Evolutionary conservation across 2,113 vertebrate genomes (phyloP), one percentile per base, ranked within the genome.

Genomic region (Fulmarus glacialis): DNA sequence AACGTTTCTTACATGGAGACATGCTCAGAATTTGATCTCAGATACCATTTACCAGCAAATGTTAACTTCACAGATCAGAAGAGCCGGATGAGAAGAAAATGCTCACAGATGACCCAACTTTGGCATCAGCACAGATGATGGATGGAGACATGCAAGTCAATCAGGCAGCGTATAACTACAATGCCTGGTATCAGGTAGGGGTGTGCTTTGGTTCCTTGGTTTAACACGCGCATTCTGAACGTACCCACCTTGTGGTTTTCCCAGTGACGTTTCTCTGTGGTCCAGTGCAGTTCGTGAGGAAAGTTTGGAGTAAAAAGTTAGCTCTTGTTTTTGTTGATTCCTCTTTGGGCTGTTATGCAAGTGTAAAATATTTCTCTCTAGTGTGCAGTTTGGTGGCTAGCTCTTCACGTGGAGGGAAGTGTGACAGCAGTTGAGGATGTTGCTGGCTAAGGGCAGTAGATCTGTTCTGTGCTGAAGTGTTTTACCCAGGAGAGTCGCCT

Each of bases 171-270:
- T 99, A 99, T 94, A 99, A 99, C 97, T 99, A 99, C 92, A 99
- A 97, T 12, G 98, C 99, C 96, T 99, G 99, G 99, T 99, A 99
- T 97, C 99, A 99, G 98, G 99, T 99, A 43, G 79, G 98, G 82
- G 97, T 64, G 2, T 11, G 50, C 66, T 6, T 26, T 23, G 38
- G 63, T 22, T 8, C 26, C 34, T 27, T 15, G 19, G 0, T 7
- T 7, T 2, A 15, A 12, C 2, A 1, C 4, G 4, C 17, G 1
- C 9, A 0, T 22, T 32, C 29, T 15, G 36, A 58, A 6, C 3
- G 2, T 20, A 7, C 1, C 9, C 4, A 4, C 2, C 0, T 4
- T 8, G 23, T 30, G 63, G 27, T 15, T 48, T 34, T 52, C 40
- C 56, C 32, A 12, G 42, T 3, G 18, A 5, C 5, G 2, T 45